These are phyloP conservation scores for Vireo griseus DNA, from an alignment of 2,797 vertebrate species.

Conservation along the genomic window DNA sequence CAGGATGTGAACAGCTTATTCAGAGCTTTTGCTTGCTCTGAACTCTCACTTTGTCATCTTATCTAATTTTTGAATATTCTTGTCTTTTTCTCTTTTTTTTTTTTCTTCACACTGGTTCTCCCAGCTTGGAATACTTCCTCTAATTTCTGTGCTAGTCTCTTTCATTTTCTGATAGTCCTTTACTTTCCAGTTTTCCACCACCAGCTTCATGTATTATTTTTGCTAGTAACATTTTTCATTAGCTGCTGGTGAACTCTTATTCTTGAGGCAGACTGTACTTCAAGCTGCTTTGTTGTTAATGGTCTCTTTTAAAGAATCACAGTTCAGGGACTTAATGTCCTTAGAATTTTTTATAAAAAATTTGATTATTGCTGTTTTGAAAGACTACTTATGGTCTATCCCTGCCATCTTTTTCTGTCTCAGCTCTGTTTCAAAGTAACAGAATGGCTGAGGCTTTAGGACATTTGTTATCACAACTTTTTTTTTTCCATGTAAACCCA, in stretches of 20 bases:
- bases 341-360: neutral
- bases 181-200: neutral
- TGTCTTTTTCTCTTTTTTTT: accelerated
- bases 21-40: neutral
- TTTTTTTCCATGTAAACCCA: neutral
- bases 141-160: neutral
- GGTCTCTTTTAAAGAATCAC: neutral
- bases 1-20: neutral
- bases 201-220: neutral
- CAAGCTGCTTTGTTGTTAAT: neutral
- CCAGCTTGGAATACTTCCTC: neutral
- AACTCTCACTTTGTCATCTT: neutral
- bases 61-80: neutral
- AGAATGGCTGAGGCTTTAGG: neutral
- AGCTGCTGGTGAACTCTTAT: neutral
- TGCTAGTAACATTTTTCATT: neutral
- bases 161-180: neutral
- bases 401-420: neutral
- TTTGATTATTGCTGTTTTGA: neutral
- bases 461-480: neutral
- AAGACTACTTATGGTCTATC: neutral
- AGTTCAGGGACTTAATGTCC: neutral
- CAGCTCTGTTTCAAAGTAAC: neutral
- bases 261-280: neutral
- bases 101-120: neutral